Conservation (phyloP, 1,140 invertebrate species). For the Meloidogyne hapla region DNA sequence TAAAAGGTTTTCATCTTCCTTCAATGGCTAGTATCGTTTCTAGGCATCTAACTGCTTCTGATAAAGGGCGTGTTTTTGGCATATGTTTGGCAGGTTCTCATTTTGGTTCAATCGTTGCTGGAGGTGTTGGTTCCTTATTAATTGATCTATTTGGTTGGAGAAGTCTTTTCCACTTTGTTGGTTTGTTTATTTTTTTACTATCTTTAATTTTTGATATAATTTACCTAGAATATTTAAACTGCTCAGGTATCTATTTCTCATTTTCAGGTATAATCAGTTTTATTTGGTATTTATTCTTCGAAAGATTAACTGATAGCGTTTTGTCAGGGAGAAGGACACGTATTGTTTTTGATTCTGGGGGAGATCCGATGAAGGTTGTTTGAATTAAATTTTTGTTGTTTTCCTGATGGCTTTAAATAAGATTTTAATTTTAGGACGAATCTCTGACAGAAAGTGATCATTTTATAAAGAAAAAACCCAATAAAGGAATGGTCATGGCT, state of each 20-base stretch:
- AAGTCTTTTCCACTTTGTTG: slow-evolving; percentile 73
- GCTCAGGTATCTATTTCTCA: too few relatives aligned
- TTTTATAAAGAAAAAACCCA: not conserved
- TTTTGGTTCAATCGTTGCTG: slow-evolving; percentile 71
- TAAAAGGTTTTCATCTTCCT: slow-evolving; percentile 72
- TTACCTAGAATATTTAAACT: too few relatives aligned
- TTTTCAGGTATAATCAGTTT: slow-evolving; percentile 68
- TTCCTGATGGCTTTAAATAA: not conserved
- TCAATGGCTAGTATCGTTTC: slow-evolving; percentile 75
- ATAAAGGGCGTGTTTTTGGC: slow-evolving; percentile 74
- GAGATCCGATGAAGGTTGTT: not conserved
- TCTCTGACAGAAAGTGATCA: not conserved
- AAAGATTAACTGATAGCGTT: slow-evolving; percentile 36
- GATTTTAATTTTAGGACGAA: not conserved
- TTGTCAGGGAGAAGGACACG: slow-evolving; percentile 60
- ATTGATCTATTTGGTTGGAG: slow-evolving; percentile 74
- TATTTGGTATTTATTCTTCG: slow-evolving; percentile 68
- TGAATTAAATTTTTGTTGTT: not conserved
- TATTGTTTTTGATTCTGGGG: slow-evolving; percentile 29
- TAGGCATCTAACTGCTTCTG: slow-evolving; percentile 71
- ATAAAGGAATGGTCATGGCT: not conserved
- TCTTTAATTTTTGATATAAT: slow-evolving; percentile 27
- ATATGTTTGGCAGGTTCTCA: slow-evolving; percentile 72
- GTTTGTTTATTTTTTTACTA: slow-evolving; percentile 63
- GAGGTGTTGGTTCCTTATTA: slow-evolving; percentile 73